Percentiles rank a stretch among this genome's conserved stretches.
These are phyloP conservation scores for Oscheius sp. DNA, from an alignment of 2,888 invertebrate species.

Conservation along the genomic window DNA sequence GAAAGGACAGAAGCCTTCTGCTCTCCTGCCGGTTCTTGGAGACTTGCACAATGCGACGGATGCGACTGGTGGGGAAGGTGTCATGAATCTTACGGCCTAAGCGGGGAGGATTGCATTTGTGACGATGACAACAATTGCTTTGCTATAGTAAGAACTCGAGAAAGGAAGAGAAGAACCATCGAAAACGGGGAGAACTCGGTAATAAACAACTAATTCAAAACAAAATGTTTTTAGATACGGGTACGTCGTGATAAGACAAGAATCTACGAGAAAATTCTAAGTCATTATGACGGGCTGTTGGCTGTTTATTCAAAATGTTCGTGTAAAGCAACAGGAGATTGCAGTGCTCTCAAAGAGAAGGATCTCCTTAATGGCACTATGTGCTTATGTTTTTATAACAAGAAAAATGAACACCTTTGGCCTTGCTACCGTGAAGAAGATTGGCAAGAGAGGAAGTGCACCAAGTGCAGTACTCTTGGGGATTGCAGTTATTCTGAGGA, in stretches of 20 bases:
- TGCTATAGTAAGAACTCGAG: conserved; percentile 21
- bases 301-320: conserved; percentile 67
- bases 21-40: conserved; percentile 14
- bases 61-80: conserved; percentile 47
- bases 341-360: conserved; percentile 36
- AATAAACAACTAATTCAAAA: not conserved
- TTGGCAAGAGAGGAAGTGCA: conserved; percentile 67
- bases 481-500: conserved; percentile 63
- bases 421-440: conserved; percentile 64
- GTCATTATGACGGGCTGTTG: conserved; percentile 63
- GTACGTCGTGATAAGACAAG: conserved; percentile 46
- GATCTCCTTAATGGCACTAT: conserved; percentile 52
- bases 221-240: conserved; percentile 39
- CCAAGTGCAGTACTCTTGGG: conserved; percentile 64
- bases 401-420: conserved; percentile 69
- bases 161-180: conserved; percentile 13
- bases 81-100: not conserved
- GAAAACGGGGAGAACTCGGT: conserved; percentile 5
- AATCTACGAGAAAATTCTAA: conserved; percentile 65
- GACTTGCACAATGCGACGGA: conserved; percentile 25
- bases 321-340: conserved; percentile 46
- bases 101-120: conserved; percentile 37
- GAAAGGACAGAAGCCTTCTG: conserved; percentile 13
- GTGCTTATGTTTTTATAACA: conserved; percentile 70
- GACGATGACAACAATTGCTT: conserved; percentile 32